Evolutionary conservation across 2,113 vertebrate genomes (phyloP).

Genomic region (Odontesthes bonariensis): DNA sequence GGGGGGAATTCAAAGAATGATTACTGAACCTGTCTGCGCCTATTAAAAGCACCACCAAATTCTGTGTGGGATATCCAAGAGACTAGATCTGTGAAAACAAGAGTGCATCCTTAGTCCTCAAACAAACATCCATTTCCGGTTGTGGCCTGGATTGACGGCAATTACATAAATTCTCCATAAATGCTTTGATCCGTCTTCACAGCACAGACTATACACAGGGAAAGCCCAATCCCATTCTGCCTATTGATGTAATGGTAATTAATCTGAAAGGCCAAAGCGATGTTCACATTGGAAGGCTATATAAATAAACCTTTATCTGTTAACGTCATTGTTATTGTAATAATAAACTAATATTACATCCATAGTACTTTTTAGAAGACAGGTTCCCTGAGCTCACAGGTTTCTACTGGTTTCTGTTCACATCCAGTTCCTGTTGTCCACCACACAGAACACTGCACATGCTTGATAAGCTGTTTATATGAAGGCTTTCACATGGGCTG

Average conservation of each 20-base stretch:
- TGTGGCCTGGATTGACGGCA: constrained; percentile 64
- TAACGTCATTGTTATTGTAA: constrained; percentile 12
- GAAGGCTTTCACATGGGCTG: constrained; percentile 36
- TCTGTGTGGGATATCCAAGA: constrained; percentile 77
- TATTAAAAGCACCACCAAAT: constrained; percentile 79
- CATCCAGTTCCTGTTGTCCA: constrained; percentile 73
- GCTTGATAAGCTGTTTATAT: constrained; percentile 69
- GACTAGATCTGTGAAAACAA: constrained; percentile 76
- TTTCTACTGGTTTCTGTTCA: constrained; percentile 71
- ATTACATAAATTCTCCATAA: constrained; percentile 77
- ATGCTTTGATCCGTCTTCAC: constrained; percentile 59
- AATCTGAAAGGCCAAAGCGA: constrained; percentile 22
- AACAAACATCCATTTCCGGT: constrained; percentile 73
- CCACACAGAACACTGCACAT: constrained; percentile 65
- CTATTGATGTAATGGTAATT: constrained; percentile 45
- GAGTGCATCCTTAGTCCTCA: constrained; percentile 71
- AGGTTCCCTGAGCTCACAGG: constrained; percentile 65
- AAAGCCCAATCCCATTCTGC: constrained; percentile 28
- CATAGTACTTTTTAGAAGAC: constrained; percentile 76
- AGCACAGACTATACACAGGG: neutral
- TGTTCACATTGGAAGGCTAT: neutral
- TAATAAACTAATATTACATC: constrained; percentile 38
- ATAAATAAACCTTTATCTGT: constrained; percentile 27
- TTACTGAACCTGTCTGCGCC: constrained; percentile 76
- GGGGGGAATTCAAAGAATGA: constrained; percentile 81